phyloP scores from a whole-genome alignment of 2,113 vertebrate species.

The Progne subis region DNA sequence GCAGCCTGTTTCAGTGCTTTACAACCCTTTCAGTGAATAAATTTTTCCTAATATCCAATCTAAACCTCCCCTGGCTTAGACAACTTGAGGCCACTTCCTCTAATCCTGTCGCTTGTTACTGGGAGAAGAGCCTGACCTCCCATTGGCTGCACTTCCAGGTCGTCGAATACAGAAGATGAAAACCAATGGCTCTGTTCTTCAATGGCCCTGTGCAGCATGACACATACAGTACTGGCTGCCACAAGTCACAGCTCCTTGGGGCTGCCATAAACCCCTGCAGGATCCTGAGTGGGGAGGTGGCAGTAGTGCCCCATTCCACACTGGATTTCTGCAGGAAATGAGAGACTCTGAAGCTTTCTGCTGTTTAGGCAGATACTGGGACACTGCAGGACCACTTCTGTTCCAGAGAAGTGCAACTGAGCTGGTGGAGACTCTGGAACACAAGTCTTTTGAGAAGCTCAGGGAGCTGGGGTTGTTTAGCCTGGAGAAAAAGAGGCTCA shows the following conservation, averaged over 20 bases:
- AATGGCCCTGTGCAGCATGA: rapidly evolving
- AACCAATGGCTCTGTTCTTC: background rate
- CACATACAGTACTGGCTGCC: rapidly evolving
- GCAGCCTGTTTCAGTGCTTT: background rate
- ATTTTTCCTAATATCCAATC: background rate
- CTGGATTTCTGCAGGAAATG: background rate
- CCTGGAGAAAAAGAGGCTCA: background rate
- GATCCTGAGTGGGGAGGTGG: rapidly evolving
- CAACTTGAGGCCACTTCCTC: background rate
- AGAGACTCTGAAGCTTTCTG: too few species aligned
- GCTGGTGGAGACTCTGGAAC: background rate
- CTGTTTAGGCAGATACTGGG: rapidly evolving
- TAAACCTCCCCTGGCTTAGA: background rate
- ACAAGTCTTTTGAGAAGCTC: background rate
- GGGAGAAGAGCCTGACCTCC: background rate
- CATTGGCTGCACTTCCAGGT: background rate
- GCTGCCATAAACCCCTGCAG: background rate
- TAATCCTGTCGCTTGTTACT: background rate
- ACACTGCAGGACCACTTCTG: too few species aligned
- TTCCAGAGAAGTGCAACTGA: background rate
- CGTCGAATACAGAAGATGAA: rapidly evolving
- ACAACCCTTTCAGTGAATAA: background rate
- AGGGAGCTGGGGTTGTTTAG: background rate
- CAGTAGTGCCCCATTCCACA: rapidly evolving
- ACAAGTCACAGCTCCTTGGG: background rate